Conservation (phyloP, 2,797 vertebrate genomes). For the Danio aesculapii region DNA sequence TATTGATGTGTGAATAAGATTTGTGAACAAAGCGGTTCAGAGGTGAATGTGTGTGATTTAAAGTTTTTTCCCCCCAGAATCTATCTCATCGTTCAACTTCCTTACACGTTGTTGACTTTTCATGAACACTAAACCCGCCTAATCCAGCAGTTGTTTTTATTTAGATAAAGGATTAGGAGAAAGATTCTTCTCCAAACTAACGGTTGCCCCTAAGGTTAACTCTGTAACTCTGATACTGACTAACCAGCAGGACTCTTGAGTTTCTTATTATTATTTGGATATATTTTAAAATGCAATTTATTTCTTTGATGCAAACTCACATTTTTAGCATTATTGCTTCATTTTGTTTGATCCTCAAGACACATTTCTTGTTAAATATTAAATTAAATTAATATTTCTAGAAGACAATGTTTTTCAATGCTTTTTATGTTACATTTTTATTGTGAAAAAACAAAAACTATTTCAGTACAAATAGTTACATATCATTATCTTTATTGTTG, state of each 20-base stretch:
- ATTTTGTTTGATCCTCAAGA: neutral
- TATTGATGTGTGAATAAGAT: slow-evolving; percentile 10
- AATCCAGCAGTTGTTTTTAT: slow-evolving; percentile 74
- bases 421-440: too few relatives aligned
- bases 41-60: neutral
- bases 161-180: slow-evolving; percentile 71
- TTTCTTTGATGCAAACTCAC: neutral
- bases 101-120: slow-evolving; percentile 78
- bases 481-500: too few relatives aligned
- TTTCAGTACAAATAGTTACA: too few relatives aligned
- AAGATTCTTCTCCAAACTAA: slow-evolving; percentile 57
- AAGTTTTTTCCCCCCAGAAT: neutral
- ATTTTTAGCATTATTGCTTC: neutral
- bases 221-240: neutral
- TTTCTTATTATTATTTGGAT: neutral
- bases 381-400: too few relatives aligned
- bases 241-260: neutral
- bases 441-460: too few relatives aligned
- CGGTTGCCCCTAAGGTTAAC: slow-evolving; percentile 14
- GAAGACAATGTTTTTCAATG: too few relatives aligned
- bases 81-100: neutral
- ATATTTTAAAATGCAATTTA: neutral
- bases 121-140: slow-evolving; percentile 73
- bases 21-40: neutral
- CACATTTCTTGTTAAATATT: neutral